phyloP scores from a whole-genome alignment of 2,888 invertebrate species.

The Euzetes globulus region DNA sequence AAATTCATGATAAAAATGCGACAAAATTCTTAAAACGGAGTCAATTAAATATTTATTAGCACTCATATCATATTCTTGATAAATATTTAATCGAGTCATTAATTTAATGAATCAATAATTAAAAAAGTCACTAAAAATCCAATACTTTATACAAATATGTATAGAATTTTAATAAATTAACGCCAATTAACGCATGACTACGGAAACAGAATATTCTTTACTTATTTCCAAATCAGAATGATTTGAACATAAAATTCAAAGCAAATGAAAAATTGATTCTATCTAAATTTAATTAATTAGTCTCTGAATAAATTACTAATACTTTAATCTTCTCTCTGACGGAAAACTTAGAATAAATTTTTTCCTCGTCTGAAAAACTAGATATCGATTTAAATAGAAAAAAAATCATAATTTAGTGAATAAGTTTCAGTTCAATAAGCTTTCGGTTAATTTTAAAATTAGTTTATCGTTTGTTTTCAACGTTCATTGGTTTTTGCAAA shows the following conservation, averaged over 20 bases:
- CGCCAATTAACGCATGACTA: not conserved
- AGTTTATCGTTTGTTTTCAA: not conserved
- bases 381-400: not conserved
- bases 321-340: not conserved
- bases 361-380: not conserved
- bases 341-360: not conserved
- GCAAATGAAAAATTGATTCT: no score
- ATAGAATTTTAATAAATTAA: no score
- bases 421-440: no score
- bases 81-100: not conserved
- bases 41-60: not conserved
- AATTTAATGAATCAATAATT: conserved; percentile 15
- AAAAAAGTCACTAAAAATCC: not conserved
- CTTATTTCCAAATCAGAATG: not conserved
- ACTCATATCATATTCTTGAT: not conserved
- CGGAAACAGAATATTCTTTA: not conserved
- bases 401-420: not conserved
- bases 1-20: no score
- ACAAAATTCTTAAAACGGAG: not conserved
- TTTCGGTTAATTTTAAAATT: not conserved
- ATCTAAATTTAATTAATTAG: no score
- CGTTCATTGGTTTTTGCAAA: not conserved
- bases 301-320: not conserved
- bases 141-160: not conserved
- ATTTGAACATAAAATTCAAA: not conserved